Evolutionary conservation across 2,888 invertebrate genomes (phyloP).

Genomic region (Nomada fabriciana): DNA sequence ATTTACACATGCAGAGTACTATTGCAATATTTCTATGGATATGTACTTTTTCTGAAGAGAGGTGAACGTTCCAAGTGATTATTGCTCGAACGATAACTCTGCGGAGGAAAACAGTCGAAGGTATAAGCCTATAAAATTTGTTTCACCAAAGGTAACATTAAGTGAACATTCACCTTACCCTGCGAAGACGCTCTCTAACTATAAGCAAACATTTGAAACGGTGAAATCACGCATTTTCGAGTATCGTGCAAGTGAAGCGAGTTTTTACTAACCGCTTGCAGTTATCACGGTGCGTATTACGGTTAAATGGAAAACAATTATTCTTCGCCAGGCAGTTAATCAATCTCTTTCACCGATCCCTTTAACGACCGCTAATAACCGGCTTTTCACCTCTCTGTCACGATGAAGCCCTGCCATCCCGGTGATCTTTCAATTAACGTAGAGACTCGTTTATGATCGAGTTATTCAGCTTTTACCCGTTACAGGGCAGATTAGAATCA

Average conservation of each 20-base stretch:
- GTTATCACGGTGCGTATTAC: not conserved
- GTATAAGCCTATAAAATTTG: too few relatives aligned
- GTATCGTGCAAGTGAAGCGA: too few relatives aligned
- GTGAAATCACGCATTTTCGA: too few relatives aligned
- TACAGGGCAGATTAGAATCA: not conserved
- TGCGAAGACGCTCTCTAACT: too few relatives aligned
- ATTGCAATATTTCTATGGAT: not conserved
- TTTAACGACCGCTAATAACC: not conserved
- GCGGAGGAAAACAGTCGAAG: too few relatives aligned
- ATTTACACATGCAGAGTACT: not conserved
- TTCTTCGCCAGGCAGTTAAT: not conserved
- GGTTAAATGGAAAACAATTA: not conserved
- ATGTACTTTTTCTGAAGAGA: not conserved
- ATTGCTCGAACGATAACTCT: too few relatives aligned
- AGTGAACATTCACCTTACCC: too few relatives aligned
- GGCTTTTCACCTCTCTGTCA: conserved; percentile 4
- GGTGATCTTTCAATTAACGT: conserved; percentile 42
- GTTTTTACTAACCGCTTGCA: too few relatives aligned
- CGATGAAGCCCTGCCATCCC: conserved; percentile 18
- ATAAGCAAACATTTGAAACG: too few relatives aligned
- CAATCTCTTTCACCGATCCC: not conserved
- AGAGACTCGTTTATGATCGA: conserved; percentile 4
- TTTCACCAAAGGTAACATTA: too few relatives aligned
- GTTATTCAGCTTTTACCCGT: not conserved
- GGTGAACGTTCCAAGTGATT: too few relatives aligned